A percentile compares a stretch with the other conserved stretches of the same genome.
Evolutionary conservation across 1,140 invertebrate species (phyloP).

Genomic region (Brachionus rotundiformis): DNA sequence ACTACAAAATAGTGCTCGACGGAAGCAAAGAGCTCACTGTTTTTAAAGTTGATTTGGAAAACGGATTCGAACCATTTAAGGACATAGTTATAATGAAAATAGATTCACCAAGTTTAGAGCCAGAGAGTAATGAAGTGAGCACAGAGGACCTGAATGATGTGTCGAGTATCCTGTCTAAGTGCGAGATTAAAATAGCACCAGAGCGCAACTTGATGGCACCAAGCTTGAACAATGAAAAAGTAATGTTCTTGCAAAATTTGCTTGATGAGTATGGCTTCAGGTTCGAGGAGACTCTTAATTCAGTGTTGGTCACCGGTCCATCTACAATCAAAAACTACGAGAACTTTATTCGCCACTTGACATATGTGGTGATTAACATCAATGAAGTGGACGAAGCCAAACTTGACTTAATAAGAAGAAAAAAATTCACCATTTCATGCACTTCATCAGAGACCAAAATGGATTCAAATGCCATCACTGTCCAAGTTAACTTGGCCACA

Average conservation of each 20-base stretch:
- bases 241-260: conserved; percentile 51
- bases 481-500: not conserved
- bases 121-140: not conserved
- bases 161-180: not conserved
- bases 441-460: not conserved
- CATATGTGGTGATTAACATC: conserved; percentile 36
- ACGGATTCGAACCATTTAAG: conserved; percentile 45
- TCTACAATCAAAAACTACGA: conserved; percentile 23
- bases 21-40: conserved; percentile 22
- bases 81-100: conserved; percentile 29
- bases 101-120: not conserved
- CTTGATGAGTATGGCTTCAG: conserved; percentile 30
- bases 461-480: not conserved
- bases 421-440: conserved; percentile 41
- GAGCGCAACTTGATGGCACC: conserved; percentile 46
- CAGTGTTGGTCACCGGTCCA: not conserved
- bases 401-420: conserved; percentile 10
- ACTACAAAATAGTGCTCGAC: not conserved
- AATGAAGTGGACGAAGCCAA: not conserved
- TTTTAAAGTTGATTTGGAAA: conserved; percentile 24
- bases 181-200: conserved; percentile 18
- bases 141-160: not conserved
- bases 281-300: conserved; percentile 44
- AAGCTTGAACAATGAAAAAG: conserved; percentile 49
- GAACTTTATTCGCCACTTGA: conserved; percentile 49